Evolutionary conservation across 2,113 vertebrate genomes (phyloP).

Genomic region (Damaliscus lunatus): DNA sequence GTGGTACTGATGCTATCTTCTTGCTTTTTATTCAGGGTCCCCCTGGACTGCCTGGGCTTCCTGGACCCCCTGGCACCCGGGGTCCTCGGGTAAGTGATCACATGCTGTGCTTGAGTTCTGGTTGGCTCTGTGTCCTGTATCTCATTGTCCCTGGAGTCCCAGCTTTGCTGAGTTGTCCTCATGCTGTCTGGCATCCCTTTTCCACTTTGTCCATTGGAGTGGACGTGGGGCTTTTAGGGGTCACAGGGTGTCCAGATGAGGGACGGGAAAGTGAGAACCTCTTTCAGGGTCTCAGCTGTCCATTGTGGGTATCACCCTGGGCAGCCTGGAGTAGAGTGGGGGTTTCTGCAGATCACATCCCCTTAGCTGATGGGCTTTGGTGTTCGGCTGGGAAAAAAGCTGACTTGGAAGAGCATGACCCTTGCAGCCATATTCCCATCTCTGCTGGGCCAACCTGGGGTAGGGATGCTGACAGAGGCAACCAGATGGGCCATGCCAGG

Average conservation of each 20-base stretch:
- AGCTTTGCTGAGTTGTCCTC: background rate
- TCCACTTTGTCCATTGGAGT: background rate
- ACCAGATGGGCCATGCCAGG: background rate
- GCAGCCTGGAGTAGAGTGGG: background rate
- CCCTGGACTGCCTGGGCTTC: conserved; percentile 90
- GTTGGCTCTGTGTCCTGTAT: background rate
- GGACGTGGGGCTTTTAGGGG: background rate
- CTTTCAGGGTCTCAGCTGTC: background rate
- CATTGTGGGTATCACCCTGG: background rate
- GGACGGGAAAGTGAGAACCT: background rate
- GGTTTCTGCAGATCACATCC: background rate
- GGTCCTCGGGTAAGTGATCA: conserved; percentile 90
- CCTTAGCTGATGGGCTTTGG: background rate
- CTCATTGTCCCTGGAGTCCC: background rate
- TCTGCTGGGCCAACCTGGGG: background rate
- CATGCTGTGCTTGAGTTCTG: background rate
- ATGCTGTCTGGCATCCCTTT: background rate
- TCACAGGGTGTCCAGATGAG: background rate
- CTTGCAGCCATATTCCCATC: background rate
- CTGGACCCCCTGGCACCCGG: conserved; percentile 90
- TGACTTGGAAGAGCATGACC: background rate
- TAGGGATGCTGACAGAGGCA: background rate
- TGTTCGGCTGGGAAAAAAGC: background rate
- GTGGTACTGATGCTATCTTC: background rate
- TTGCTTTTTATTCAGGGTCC: conserved; percentile 85